phyloP scores from a whole-genome alignment of 2,888 invertebrate genomes.

The Hartigia nigra region DNA sequence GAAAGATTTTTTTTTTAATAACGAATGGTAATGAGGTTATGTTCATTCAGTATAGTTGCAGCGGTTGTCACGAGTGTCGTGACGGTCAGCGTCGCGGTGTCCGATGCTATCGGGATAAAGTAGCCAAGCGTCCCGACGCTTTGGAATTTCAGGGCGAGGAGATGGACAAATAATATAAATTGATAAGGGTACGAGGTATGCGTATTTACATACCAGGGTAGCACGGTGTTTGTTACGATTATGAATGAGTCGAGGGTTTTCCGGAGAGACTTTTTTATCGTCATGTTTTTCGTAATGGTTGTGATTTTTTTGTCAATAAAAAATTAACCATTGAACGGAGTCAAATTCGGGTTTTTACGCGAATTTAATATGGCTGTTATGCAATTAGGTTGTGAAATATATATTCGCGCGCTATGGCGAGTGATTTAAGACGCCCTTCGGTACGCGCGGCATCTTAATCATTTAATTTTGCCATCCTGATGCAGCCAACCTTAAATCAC shows the following conservation, averaged over 20 bases:
- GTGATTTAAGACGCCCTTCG: neutral
- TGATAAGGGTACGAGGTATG: neutral
- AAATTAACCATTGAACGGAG: neutral
- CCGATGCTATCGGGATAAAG: neutral
- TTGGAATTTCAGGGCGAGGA: neutral
- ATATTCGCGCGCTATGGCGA: neutral
- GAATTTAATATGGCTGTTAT: neutral
- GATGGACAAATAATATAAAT: neutral
- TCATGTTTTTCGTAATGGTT: neutral
- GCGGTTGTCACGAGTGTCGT: neutral
- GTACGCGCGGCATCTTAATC: conserved; percentile 1
- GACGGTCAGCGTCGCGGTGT: neutral
- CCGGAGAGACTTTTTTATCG: neutral
- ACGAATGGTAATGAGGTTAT: neutral
- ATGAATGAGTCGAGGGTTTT: neutral
- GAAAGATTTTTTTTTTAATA: neutral
- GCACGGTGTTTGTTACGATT: neutral
- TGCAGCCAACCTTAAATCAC: conserved; percentile 23
- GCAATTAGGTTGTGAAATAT: neutral
- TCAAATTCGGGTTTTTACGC: neutral
- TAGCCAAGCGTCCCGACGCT: neutral
- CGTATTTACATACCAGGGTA: neutral
- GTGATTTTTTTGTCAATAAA: neutral
- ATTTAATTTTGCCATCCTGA: conserved; percentile 5
- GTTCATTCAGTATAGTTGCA: neutral